These are phyloP conservation scores for Orthonychiurus folsomi DNA, from an alignment of 2,888 invertebrate species.

Conservation along the genomic window DNA sequence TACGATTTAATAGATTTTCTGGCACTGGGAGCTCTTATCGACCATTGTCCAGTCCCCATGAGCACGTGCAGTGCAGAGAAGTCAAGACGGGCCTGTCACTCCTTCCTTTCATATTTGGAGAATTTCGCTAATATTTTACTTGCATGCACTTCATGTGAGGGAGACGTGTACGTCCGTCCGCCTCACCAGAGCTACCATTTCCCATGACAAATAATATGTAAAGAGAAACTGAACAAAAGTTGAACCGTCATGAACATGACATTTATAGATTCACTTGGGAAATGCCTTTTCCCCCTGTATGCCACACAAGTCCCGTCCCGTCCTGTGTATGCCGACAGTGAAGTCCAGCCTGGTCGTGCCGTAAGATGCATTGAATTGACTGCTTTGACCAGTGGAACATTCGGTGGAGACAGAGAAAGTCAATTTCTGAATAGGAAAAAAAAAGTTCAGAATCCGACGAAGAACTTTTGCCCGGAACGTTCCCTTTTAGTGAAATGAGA, in stretches of 20 bases:
- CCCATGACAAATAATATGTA: neutral
- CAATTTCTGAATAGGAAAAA: neutral
- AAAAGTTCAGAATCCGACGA: neutral
- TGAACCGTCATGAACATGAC: neutral
- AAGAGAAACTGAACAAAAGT: neutral
- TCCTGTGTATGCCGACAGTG: too few relatives aligned
- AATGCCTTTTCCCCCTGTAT: neutral
- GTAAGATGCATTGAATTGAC: neutral
- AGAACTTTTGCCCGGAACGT: neutral
- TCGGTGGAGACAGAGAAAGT: neutral
- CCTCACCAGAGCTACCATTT: neutral
- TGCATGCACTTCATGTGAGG: neutral
- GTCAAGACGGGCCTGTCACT: neutral
- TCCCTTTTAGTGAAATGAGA: neutral
- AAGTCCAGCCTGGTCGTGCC: too few relatives aligned
- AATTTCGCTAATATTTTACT: neutral
- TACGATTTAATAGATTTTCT: too few relatives aligned
- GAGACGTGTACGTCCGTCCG: neutral
- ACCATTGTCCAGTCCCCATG: too few relatives aligned
- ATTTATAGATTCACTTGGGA: constrained; percentile 1
- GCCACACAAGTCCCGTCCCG: too few relatives aligned
- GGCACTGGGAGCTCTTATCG: too few relatives aligned
- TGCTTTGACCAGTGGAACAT: neutral
- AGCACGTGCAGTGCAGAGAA: too few relatives aligned
- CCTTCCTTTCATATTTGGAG: neutral